Conservation (phyloP, 2,113 vertebrate genomes). For the Gadus macrocephalus region DNA sequence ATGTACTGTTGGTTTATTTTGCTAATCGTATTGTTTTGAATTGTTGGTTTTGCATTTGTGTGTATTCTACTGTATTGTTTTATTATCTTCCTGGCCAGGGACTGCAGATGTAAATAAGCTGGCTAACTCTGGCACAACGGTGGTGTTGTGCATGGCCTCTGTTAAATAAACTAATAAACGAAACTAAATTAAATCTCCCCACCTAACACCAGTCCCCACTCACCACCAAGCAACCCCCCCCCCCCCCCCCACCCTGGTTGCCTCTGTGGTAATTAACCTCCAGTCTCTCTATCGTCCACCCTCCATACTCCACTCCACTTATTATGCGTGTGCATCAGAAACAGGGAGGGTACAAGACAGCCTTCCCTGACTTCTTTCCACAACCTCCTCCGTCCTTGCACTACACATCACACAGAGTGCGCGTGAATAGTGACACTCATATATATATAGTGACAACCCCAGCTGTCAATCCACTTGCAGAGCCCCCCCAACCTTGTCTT, state of each 20-base stretch:
- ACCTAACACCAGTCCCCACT: constrained; percentile 7
- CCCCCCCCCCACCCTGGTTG: constrained; percentile 19
- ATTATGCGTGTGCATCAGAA: constrained; percentile 54
- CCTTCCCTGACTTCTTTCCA: constrained; percentile 61
- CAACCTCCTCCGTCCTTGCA: constrained; percentile 60
- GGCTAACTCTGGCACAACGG: too few species aligned
- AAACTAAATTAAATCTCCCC: constrained; percentile 40
- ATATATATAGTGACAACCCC: background rate
- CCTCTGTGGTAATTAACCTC: constrained; percentile 61
- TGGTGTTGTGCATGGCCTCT: too few species aligned
- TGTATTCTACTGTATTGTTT: too few species aligned
- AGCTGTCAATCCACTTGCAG: background rate
- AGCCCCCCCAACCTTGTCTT: constrained; percentile 12
- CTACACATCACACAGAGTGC: constrained; percentile 28
- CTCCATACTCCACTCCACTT: constrained; percentile 19
- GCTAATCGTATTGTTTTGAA: too few species aligned
- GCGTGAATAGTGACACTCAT: constrained; percentile 42
- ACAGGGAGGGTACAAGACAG: constrained; percentile 42
- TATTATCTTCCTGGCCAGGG: too few species aligned
- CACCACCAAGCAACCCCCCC: background rate
- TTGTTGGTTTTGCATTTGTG: too few species aligned
- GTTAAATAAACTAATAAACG: too few species aligned
- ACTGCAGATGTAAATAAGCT: too few species aligned
- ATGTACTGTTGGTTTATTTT: too few species aligned
- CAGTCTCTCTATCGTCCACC: constrained; percentile 59